Percentiles rank a stretch among this genome's conserved stretches.
Conservation (phyloP, 2,113 vertebrate genomes). For the Xyrauchen texanus region DNA sequence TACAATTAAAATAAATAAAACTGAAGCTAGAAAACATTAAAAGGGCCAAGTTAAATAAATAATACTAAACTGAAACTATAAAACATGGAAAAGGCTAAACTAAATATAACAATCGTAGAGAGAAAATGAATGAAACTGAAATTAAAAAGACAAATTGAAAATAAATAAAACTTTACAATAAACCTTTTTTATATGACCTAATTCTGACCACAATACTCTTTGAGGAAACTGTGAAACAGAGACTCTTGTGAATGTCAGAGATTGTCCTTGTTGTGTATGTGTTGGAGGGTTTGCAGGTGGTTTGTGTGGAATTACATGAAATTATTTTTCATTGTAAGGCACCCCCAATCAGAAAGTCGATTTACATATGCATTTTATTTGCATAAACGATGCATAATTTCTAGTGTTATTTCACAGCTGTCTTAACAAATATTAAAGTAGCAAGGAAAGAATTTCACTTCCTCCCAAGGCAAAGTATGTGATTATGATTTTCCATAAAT, state of each 20-base stretch:
- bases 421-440: constrained; percentile 14
- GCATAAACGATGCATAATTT: constrained; percentile 19
- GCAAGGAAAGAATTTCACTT: neutral
- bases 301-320: neutral
- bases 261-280: neutral
- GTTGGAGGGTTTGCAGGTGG: constrained; percentile 12
- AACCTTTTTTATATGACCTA: too few species aligned
- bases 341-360: neutral
- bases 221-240: neutral
- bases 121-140: too few species aligned
- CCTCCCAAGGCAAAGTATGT: neutral
- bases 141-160: too few species aligned
- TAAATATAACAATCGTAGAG: too few species aligned
- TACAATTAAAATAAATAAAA: too few species aligned
- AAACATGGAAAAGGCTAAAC: too few species aligned
- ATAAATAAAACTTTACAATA: too few species aligned
- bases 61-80: too few species aligned
- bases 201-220: neutral
- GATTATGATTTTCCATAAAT: neutral
- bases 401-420: constrained; percentile 28
- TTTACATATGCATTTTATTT: neutral
- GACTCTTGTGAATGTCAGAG: neutral
- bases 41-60: too few species aligned
- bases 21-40: too few species aligned
- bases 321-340: neutral